Conservation (phyloP, 2,113 vertebrate species). For the Spea bombifrons region DNA sequence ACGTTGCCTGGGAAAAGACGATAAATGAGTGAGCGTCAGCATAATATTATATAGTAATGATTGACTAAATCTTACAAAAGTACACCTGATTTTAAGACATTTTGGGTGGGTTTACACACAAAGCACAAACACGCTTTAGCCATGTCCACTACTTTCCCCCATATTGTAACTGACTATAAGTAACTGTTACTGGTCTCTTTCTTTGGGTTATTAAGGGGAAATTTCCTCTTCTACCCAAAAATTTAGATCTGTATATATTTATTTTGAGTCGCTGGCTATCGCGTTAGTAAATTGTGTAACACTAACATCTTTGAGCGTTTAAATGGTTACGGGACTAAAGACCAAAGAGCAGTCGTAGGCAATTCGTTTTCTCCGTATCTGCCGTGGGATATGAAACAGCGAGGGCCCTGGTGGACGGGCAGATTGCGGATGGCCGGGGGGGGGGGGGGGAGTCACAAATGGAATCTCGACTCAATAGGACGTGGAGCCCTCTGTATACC, state of each 20-base stretch:
- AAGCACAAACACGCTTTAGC: no score
- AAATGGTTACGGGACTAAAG: conserved; percentile 4
- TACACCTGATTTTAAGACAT: no score
- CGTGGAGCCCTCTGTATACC: no score
- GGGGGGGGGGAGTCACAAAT: background rate
- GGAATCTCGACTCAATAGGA: no score
- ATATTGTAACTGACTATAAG: no score
- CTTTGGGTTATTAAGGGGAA: background rate
- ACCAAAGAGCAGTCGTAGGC: background rate
- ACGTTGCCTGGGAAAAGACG: conserved; percentile 17
- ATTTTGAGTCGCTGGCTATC: background rate
- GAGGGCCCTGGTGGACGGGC: background rate
- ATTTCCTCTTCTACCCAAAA: background rate
- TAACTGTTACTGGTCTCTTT: no score
- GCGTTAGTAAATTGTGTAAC: background rate
- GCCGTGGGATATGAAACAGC: background rate
- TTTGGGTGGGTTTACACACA: no score
- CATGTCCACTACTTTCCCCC: no score
- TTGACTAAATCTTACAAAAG: no score
- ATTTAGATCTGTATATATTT: background rate
- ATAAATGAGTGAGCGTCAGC: background rate
- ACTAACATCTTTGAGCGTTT: background rate
- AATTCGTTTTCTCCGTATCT: background rate
- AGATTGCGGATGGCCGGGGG: conserved; percentile 6
- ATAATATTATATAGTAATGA: no score